Conservation (phyloP, 2,797 vertebrate genomes). For the Pipistrellus kuhlii region DNA sequence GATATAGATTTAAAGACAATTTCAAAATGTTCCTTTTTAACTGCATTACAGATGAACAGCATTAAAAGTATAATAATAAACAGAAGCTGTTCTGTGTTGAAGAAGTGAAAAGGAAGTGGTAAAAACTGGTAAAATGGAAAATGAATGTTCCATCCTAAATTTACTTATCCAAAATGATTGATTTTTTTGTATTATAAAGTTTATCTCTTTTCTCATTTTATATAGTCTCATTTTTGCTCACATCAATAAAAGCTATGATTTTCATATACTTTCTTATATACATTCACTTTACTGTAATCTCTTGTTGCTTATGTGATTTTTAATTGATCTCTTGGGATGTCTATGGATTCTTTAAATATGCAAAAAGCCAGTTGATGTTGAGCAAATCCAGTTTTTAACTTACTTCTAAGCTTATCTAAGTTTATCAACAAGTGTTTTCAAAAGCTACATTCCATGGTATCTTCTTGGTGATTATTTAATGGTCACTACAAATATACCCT, state of each 20-base stretch:
- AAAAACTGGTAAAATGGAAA: background rate
- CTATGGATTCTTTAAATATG: background rate
- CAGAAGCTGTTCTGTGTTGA: background rate
- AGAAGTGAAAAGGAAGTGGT: background rate
- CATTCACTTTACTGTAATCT: background rate
- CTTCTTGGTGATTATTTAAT: background rate
- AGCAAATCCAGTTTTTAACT: background rate
- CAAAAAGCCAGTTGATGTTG: background rate
- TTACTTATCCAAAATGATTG: background rate
- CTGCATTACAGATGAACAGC: background rate
- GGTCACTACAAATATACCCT: background rate
- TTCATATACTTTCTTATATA: background rate
- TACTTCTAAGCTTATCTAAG: background rate
- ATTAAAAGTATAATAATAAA: background rate
- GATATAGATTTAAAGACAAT: background rate
- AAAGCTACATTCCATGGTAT: background rate
- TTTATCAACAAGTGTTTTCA: background rate
- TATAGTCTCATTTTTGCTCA: background rate
- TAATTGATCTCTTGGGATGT: background rate
- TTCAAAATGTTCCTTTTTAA: constrained; percentile 23
- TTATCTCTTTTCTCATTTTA: background rate
- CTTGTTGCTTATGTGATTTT: background rate
- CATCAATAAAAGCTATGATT: background rate
- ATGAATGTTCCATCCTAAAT: background rate
- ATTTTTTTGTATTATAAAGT: background rate